A percentile compares a stretch with the other conserved stretches of the same genome.
These are phyloP conservation scores for Lasioglossum figueresi DNA, from an alignment of 2,888 invertebrate genomes.

Conservation along the genomic window DNA sequence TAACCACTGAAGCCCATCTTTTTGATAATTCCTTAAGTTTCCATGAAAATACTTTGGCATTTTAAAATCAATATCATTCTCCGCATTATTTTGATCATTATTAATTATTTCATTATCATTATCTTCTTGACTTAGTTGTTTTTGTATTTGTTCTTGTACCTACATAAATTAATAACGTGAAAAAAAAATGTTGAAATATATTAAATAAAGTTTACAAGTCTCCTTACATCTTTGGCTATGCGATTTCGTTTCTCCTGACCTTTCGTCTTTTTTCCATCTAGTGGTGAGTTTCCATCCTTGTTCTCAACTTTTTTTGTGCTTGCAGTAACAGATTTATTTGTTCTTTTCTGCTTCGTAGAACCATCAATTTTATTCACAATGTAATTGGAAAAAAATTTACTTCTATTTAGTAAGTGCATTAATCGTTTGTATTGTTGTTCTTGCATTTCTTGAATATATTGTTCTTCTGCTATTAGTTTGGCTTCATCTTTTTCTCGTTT, in stretches of 20 bases:
- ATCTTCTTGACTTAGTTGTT: conserved; percentile 67
- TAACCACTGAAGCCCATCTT: conserved; percentile 86
- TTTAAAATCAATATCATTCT: conserved; percentile 3
- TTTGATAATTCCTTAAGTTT: conserved; percentile 85
- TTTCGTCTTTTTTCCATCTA: conserved; percentile 43
- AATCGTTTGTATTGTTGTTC: conserved; percentile 78
- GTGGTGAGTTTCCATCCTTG: conserved; percentile 46
- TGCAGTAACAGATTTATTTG: neutral
- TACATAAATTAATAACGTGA: conserved; percentile 28
- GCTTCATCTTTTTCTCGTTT: neutral
- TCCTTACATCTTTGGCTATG: conserved; percentile 61
- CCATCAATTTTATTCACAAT: conserved; percentile 71
- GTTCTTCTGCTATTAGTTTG: conserved; percentile 53
- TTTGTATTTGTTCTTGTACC: conserved; percentile 53
- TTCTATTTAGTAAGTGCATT: conserved; percentile 77
- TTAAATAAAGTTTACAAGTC: conserved; percentile 1
- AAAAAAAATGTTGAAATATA: neutral
- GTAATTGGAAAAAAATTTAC: conserved; percentile 76
- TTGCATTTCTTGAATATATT: conserved; percentile 68
- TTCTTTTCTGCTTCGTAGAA: neutral
- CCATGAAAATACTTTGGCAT: conserved; percentile 82
- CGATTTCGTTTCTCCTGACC: conserved; percentile 54
- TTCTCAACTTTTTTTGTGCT: neutral
- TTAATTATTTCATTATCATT: conserved; percentile 62
- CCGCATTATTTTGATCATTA: conserved; percentile 46